Conservation (phyloP, 1,140 invertebrate genomes). For the Atta cephalotes region DNA sequence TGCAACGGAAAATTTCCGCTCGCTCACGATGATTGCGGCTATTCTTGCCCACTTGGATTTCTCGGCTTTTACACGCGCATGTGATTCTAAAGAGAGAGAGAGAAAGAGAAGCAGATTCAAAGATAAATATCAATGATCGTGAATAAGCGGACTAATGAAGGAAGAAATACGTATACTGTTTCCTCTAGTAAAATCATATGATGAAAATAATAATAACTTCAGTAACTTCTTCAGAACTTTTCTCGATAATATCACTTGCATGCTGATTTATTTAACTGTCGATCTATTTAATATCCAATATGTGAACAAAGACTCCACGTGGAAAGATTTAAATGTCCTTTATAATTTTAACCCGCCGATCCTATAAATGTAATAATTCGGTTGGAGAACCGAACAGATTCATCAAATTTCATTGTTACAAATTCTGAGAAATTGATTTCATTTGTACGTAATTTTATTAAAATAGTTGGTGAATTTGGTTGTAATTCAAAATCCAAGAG, state of each 20-base stretch:
- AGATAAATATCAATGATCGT: conserved; percentile 39
- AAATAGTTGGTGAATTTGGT: background rate
- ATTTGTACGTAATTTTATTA: background rate
- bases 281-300: conserved; percentile 22
- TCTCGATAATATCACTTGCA: conserved; percentile 7
- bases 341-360: background rate
- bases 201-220: conserved; percentile 32
- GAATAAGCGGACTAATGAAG: conserved; percentile 29
- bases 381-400: background rate
- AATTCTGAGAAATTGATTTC: conserved; percentile 27
- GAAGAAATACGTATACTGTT: conserved; percentile 21
- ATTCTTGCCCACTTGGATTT: conserved; percentile 41
- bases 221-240: too few species aligned
- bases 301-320: conserved; percentile 1
- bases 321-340: conserved; percentile 16
- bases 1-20: conserved; percentile 44
- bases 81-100: background rate
- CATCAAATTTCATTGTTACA: background rate
- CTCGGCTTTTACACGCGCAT: conserved; percentile 11
- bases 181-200: background rate
- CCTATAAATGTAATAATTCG: conserved; percentile 3
- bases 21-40: conserved; percentile 46
- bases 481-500: background rate
- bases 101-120: background rate
- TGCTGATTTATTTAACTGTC: conserved; percentile 6